Evolutionary conservation across 1,140 invertebrate species (phyloP), one percentile per base, ranked within the genome.

Genomic region (Scaptomyza graminum): DNA sequence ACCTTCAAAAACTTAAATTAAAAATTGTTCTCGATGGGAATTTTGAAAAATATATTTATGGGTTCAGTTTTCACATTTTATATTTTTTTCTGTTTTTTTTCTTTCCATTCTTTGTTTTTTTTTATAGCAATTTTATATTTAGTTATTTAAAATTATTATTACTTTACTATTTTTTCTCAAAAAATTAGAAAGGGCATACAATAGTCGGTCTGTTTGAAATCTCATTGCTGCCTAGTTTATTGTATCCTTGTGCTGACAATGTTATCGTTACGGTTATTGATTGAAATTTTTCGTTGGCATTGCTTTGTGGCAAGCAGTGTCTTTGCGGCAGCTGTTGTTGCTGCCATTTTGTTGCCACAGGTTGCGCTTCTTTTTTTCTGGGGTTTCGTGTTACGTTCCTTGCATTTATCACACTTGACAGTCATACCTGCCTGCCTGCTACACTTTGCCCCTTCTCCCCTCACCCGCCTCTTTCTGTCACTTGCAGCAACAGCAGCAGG

Each of bases 251-350:
- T 63, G 77, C 67, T 69, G 73, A 84, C 80, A 84, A 76, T 76
- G 80, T 84, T 85, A 76, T 85, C 80, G 81, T 85, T 85, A 84
- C 81, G 76, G 76, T 84, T 84, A 84, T 84, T 84, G 81, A 84
- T 84, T 85, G 80, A 80, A 70, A 59, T 80, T 84, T 66, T 80
- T 85, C n/a, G 28, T 8, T 37, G 15, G 39, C 34, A 59, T 46
- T 64, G 59, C 31, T 9, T 47, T 52, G 41, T 54, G 55, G 44
- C 51, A 52, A 41, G 37, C 37, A n/a, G 67, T 64, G 31, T 64
- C 54, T 70, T 61, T 59, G 66, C 54, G 46, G 69, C 74, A 81
- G 81, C n/a, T 81, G 76, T 55, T 69, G 56, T 12, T 22, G 18
- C 18, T 22, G 18, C 2, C 18, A 22, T 2, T 22, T 22, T 22